A percentile compares a stretch with the other conserved stretches of the same genome.
Conservation (phyloP, 2,797 vertebrate genomes). For the Chiroxiphia lanceolata region DNA sequence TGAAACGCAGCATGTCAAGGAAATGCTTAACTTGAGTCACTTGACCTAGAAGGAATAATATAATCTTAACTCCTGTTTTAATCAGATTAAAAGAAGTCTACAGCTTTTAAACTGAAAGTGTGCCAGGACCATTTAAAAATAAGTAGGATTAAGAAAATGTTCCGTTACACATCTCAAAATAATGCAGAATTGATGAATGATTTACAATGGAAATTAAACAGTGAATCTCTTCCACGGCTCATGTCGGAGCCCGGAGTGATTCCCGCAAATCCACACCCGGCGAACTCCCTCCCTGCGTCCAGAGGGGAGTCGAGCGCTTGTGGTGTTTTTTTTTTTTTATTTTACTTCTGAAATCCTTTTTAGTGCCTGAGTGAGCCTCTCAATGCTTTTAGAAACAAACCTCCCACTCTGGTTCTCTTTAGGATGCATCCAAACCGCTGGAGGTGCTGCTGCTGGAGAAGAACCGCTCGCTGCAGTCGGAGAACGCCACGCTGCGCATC, state of each 20-base stretch:
- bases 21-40: neutral
- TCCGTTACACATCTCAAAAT: conserved; percentile 15
- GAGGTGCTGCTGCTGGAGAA: conserved; percentile 97
- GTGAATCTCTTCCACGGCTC: neutral
- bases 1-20: neutral
- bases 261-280: neutral
- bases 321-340: neutral
- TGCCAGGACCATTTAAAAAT: conserved; percentile 29
- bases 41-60: conserved; percentile 25
- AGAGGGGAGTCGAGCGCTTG: neutral
- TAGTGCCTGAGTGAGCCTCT: neutral
- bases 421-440: conserved; percentile 93
- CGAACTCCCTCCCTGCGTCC: neutral
- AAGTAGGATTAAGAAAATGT: conserved; percentile 2
- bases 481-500: conserved; percentile 92
- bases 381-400: conserved; percentile 11
- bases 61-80: conserved; percentile 6
- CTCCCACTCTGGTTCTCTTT: conserved; percentile 50
- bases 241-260: neutral
- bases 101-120: neutral
- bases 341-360: neutral
- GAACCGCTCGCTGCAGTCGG: conserved; percentile 93
- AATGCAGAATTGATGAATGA: conserved; percentile 19
- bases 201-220: neutral
- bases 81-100: conserved; percentile 11